phyloP scores from a whole-genome alignment of 2,113 vertebrate species.

The Callipepla californica region DNA sequence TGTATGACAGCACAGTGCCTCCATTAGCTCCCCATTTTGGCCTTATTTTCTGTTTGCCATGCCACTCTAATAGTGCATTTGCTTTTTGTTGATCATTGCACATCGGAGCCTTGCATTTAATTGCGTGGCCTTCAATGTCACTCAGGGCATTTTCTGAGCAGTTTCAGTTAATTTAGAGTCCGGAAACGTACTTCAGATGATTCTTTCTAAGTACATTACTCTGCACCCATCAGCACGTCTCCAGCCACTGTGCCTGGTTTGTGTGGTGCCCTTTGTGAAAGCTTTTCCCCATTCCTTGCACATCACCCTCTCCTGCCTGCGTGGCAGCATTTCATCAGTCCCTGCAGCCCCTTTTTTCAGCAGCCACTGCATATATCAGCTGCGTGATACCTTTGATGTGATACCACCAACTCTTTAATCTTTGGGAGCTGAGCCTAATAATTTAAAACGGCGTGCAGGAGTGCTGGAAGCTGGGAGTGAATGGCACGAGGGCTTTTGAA shows the following conservation, averaged over 20 bases:
- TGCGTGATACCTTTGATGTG: background rate
- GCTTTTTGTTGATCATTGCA: slow-evolving; percentile 11
- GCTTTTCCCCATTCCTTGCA: background rate
- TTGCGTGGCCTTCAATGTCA: slow-evolving; percentile 17
- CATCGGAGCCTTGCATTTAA: slow-evolving; percentile 1
- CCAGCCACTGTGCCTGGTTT: background rate
- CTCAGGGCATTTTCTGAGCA: slow-evolving; percentile 27
- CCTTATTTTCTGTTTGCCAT: background rate
- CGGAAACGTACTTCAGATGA: background rate
- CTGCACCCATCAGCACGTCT: background rate
- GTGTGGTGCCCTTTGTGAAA: background rate
- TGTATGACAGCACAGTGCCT: background rate
- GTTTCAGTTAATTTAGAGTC: slow-evolving; percentile 21
- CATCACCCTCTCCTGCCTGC: background rate
- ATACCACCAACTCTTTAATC: background rate
- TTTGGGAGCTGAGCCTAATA: background rate
- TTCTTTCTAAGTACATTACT: background rate
- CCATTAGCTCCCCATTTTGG: background rate
- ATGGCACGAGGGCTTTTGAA: background rate
- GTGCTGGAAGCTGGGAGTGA: background rate
- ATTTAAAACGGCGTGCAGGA: background rate
- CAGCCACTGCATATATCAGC: background rate
- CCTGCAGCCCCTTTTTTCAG: background rate
- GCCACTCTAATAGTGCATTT: background rate
- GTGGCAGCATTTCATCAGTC: background rate